Evolutionary conservation across 2,113 vertebrate species (phyloP).

Genomic region (Xenopus laevis): DNA sequence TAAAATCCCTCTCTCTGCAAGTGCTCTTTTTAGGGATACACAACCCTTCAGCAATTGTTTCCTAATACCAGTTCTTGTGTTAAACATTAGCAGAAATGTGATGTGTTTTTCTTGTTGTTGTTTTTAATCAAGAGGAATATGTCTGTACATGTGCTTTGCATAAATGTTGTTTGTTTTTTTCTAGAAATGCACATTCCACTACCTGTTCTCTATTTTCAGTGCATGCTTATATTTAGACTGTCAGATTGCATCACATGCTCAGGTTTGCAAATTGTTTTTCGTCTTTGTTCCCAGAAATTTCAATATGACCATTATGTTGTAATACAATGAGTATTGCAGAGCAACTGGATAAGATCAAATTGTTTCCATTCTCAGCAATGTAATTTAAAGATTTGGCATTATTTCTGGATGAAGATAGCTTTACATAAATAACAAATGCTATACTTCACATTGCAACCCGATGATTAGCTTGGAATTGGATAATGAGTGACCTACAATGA

Average conservation of each 20-base stretch:
- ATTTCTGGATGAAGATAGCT: slow-evolving; percentile 47
- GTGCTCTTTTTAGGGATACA: too few species aligned
- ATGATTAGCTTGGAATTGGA: slow-evolving; percentile 24
- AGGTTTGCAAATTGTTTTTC: slow-evolving; percentile 44
- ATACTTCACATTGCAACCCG: slow-evolving; percentile 35
- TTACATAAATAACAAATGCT: slow-evolving; percentile 39
- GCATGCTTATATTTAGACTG: slow-evolving; percentile 38
- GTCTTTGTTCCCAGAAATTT: slow-evolving; percentile 30
- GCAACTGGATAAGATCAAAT: slow-evolving; percentile 41
- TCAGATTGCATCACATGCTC: slow-evolving; percentile 42
- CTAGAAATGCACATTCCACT: background rate
- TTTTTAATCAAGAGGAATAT: too few species aligned
- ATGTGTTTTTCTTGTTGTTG: too few species aligned
- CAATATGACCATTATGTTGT: slow-evolving; percentile 34
- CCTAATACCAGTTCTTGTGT: too few species aligned
- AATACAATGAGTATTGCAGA: slow-evolving; percentile 29
- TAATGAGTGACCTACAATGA: slow-evolving; percentile 13
- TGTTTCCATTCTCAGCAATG: slow-evolving; percentile 37
- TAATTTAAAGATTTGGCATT: slow-evolving; percentile 41
- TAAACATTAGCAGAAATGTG: too few species aligned
- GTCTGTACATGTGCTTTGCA: too few species aligned
- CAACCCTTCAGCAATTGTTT: too few species aligned
- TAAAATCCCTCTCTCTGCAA: background rate
- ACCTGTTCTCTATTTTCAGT: slow-evolving; percentile 44
- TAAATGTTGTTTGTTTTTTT: too few species aligned